A percentile compares a stretch with the other conserved stretches of the same genome.
These are phyloP conservation scores for Astropecten irregularis DNA, from an alignment of 53 echinoderm and acorn worm genomes.

Conservation along the genomic window DNA sequence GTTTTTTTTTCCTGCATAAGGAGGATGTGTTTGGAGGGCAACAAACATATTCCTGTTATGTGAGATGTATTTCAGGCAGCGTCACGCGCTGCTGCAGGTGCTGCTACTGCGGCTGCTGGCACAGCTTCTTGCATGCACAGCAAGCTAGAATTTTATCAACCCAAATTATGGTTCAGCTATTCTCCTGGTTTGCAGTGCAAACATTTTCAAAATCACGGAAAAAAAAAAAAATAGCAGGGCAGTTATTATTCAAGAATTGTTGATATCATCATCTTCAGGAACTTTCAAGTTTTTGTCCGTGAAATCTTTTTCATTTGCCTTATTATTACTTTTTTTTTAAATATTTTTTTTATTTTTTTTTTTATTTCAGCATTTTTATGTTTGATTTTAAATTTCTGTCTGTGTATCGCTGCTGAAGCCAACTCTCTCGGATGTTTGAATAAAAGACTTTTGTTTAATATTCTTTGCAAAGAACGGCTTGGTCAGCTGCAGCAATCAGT, in stretches of 20 bases:
- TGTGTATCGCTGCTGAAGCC: too few species aligned
- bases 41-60: not conserved
- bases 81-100: not conserved
- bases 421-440: too few species aligned
- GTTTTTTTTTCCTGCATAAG: too few species aligned
- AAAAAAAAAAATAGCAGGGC: not conserved
- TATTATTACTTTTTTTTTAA: not conserved
- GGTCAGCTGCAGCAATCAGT: constrained; percentile 33
- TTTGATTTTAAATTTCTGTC: too few species aligned
- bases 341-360: not conserved
- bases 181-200: constrained; percentile 25
- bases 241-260: not conserved
- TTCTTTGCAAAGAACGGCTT: too few species aligned
- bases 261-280: not conserved
- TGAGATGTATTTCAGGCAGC: not conserved
- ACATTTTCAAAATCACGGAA: not conserved
- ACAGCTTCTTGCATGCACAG: not conserved
- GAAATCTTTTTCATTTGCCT: not conserved
- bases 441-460: too few species aligned
- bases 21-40: not conserved
- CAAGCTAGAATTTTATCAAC: not conserved
- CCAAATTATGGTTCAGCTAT: not conserved
- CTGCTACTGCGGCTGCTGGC: not conserved
- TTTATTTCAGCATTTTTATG: too few species aligned
- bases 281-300: too few species aligned